Base-by-base conservation (phyloP, 2,113 vertebrate genomes). In the Xiphophorus hellerii region DNA sequence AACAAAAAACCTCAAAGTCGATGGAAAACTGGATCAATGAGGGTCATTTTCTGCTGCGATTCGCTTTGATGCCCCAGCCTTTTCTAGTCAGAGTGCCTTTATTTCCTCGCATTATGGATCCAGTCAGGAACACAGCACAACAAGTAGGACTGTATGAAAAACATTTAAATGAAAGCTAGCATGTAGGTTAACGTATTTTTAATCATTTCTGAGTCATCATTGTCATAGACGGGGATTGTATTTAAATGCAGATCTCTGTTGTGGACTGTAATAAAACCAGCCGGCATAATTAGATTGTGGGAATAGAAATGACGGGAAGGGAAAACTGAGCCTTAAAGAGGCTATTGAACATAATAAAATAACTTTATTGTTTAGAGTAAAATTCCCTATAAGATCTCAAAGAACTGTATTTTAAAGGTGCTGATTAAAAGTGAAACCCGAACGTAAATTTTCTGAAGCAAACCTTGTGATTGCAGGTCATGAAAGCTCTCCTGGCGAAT, bases 1-100 rank as follows among this genome's bases (percentile, higher is more conserved):
- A 35, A 35, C 8, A 37, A 37, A 37, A 11, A 37, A 37, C 10
- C 35, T 37, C 33, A 9, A 33, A 25, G 20, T 9, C 22, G 63
- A 65, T 65, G 66, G 27, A 68, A 48, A 28, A 68, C 28, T 44
- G 66, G 39, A 44, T 68, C 66, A 68, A 27, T 27, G 14, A 48
- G 37, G 39, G 37, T 31, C 3, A 31, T 7, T 33, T 63, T 63
- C 62, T 63, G 62, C 62, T 63, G 29, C 28, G 37, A 3, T 42
- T 37, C 1, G 8, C n/a, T 66, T 27, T 65, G 31, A 65, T 11
- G 63, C 30, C 33, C 20, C 63, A 35, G 63, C 63, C 33, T 65
- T n/a, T 35, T 31, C 20, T 65, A 12, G 9, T 12, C 30, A 65
- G 7, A 9, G 6, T 22, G 22, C 63, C 22, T 31, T 35, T 64